A percentile compares a stretch with the other conserved stretches of the same genome.
Conservation (phyloP, 2,797 vertebrate species). For the Sternarchorhynchus goeldii region DNA sequence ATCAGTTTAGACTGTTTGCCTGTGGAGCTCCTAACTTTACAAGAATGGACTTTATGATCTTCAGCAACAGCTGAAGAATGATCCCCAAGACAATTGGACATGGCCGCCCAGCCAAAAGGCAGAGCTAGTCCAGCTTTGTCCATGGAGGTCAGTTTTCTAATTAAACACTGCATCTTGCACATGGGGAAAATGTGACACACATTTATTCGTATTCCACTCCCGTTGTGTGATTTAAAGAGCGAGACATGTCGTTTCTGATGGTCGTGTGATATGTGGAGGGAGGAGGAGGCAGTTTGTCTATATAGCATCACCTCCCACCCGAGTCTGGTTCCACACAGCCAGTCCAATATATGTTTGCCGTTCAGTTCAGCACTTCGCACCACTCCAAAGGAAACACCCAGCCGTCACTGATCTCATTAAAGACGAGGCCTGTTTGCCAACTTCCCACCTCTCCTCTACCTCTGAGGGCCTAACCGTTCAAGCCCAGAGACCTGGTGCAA, state of each 20-base stretch:
- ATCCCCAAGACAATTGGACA: conserved; percentile 23
- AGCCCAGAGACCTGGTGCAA: conserved; percentile 11
- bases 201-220: neutral
- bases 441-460: conserved; percentile 13
- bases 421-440: conserved; percentile 20
- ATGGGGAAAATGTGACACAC: conserved; percentile 24
- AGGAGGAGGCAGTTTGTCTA: conserved; percentile 8
- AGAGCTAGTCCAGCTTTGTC: conserved; percentile 13
- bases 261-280: neutral
- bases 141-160: conserved; percentile 22
- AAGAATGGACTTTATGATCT: neutral
- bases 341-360: conserved; percentile 20
- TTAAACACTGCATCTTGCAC: conserved; percentile 33
- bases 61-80: conserved; percentile 11
- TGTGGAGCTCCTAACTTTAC: conserved; percentile 4
- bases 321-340: conserved; percentile 22
- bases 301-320: conserved; percentile 22
- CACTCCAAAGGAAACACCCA: conserved; percentile 33
- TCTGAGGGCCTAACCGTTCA: conserved; percentile 13
- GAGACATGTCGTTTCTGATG: neutral
- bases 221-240: neutral
- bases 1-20: neutral
- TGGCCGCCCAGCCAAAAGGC: conserved; percentile 29
- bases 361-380: conserved; percentile 8
- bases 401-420: conserved; percentile 17